Percentiles rank a stretch among this genome's conserved stretches.
Conservation (phyloP, 2,888 invertebrate species). For the Tigriopus californicus region DNA sequence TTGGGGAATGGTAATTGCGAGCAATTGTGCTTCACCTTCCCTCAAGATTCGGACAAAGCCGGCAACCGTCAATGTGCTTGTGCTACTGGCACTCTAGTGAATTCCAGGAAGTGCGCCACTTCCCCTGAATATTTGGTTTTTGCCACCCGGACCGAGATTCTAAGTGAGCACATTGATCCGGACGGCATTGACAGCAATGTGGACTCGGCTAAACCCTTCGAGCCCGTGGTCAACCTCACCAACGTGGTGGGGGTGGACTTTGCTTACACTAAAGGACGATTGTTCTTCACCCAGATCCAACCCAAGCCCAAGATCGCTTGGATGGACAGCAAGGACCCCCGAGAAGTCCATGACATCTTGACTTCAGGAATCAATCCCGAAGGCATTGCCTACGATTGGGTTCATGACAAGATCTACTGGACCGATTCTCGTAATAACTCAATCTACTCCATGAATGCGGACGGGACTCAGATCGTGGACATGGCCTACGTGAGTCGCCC, state of each 20-base stretch:
- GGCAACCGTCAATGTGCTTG: slow-evolving; percentile 59
- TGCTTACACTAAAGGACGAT: slow-evolving; percentile 64
- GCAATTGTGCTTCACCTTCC: slow-evolving; percentile 85
- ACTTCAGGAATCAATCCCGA: slow-evolving; percentile 53
- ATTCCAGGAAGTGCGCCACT: slow-evolving; percentile 50
- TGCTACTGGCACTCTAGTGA: slow-evolving; percentile 56
- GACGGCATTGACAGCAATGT: slow-evolving; percentile 43
- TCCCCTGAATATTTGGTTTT: slow-evolving; percentile 80
- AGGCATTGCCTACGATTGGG: slow-evolving; percentile 93
- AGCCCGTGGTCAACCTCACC: slow-evolving; percentile 49
- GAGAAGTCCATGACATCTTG: slow-evolving; percentile 33
- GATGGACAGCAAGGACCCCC: slow-evolving; percentile 51
- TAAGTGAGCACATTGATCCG: slow-evolving; percentile 60
- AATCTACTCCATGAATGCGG: slow-evolving; percentile 82
- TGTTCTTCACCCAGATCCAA: slow-evolving; percentile 81
- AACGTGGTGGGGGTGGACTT: slow-evolving; percentile 91
- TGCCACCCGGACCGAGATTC: slow-evolving; percentile 79
- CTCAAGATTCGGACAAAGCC: slow-evolving; percentile 29
- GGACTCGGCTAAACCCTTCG: slow-evolving; percentile 42
- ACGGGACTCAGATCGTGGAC: slow-evolving; percentile 69
- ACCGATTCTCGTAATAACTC: slow-evolving; percentile 86
- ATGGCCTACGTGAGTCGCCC: slow-evolving; percentile 82
- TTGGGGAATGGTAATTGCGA: slow-evolving; percentile 64
- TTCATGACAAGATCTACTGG: slow-evolving; percentile 92
- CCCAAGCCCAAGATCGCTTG: slow-evolving; percentile 75